These are phyloP conservation scores for Ladona fulva DNA, from an alignment of 1,140 invertebrate genomes.

Conservation along the genomic window DNA sequence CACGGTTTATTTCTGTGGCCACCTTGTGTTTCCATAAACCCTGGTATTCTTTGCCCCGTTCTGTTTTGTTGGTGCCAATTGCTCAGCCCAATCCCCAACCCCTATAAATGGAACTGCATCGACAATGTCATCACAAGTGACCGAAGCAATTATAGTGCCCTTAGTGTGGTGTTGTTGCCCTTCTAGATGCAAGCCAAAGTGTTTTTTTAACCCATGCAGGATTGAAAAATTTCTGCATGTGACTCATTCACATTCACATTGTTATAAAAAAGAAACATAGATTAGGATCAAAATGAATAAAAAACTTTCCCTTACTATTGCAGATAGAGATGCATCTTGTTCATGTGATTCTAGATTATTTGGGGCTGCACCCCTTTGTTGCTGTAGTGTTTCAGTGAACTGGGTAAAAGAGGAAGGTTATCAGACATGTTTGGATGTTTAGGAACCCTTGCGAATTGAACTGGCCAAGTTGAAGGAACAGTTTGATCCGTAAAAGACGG, in stretches of 20 bases:
- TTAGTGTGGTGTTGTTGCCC: constrained; percentile 39
- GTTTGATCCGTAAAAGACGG: background rate
- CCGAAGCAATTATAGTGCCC: constrained; percentile 33
- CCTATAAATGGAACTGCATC: background rate
- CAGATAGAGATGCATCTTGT: constrained; percentile 15
- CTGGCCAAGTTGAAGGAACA: background rate
- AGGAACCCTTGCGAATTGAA: background rate
- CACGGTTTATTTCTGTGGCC: too few relatives aligned
- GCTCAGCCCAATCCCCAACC: constrained; percentile 10
- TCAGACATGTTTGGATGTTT: constrained; percentile 9
- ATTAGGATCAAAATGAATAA: constrained; percentile 13
- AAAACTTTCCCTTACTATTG: constrained; percentile 16
- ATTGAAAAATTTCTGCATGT: constrained; percentile 35
- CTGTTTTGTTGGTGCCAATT: constrained; percentile 13
- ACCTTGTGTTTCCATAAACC: too few relatives aligned
- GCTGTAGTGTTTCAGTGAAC: constrained; percentile 12
- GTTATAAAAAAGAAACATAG: constrained; percentile 16
- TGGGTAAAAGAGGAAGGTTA: constrained; percentile 11
- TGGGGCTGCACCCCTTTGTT: background rate
- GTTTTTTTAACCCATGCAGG: constrained; percentile 34
- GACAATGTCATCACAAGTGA: background rate
- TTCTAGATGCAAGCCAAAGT: constrained; percentile 40
- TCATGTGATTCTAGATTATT: constrained; percentile 16
- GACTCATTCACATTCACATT: constrained; percentile 38
- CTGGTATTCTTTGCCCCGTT: background rate